Base-by-base conservation (phyloP, 2,797 vertebrate genomes). In the Adelosebastes latens region DNA sequence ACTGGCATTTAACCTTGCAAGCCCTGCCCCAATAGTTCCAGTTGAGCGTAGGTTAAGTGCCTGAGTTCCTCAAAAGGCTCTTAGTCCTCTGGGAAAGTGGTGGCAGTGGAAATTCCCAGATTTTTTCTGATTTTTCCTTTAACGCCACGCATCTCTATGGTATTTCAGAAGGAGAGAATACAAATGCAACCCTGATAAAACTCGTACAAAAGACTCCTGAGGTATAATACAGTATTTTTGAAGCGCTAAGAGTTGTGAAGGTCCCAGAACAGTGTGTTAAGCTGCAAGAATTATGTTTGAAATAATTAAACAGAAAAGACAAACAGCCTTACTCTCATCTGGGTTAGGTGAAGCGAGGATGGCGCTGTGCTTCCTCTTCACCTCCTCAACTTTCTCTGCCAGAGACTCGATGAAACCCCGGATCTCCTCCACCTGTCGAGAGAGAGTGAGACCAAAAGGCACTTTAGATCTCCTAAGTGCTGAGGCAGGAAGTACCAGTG, bases 361-460 rank as follows among this genome's bases (percentile, higher is more conserved):
- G 92, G 98, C 97, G 0, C 97, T 98, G 93, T 99, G 98, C 87
- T 98, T 98, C 93, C 97, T 95, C 90, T 99, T 99, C 90, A 99
- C 97, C 93, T 99, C 98, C 81, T 99, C 97, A 74, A 99, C 98
- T 0, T 98, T 99, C 92, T 99, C 98, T 0, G 97, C 95, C 76
- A 99, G 96, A 77, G 97, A 97, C 89, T 99, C 97, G 2, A 98
- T 99, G 89, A 96, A 98, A 49, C 97, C 96, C 2, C 97, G 96
- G 80, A 99, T 99, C 95, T 99, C 98, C 87, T 99, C 98, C 91
- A 99, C 98, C 98, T 99, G 85, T 64, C 18, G 52, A 65, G 64
- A 75, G 12, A 86, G 42, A 69, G 31, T 53, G 10, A 67, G 52
- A 74, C 22, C 24, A 36, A 77, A 36, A 69, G 75, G 53, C 61